Conservation (phyloP, 2,113 vertebrate species). For the Cercocebus atys region DNA sequence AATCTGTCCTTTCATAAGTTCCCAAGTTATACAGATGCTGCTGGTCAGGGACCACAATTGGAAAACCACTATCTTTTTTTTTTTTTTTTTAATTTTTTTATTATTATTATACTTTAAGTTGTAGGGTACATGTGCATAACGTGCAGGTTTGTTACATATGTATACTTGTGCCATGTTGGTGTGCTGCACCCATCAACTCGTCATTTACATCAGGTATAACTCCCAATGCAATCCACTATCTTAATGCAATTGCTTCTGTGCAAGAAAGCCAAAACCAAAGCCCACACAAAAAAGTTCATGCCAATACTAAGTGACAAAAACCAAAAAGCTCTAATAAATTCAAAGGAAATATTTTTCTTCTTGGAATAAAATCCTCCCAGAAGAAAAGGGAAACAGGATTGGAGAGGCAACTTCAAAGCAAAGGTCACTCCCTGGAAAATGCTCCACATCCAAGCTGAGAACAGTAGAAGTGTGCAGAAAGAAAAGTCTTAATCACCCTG, state of each 20-base stretch:
- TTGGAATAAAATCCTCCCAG: neutral
- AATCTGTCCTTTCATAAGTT: neutral
- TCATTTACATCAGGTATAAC: too few relatives aligned
- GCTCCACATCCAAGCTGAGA: neutral
- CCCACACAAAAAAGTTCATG: neutral
- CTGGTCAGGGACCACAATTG: neutral
- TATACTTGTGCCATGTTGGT: too few relatives aligned
- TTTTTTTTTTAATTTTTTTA: too few relatives aligned
- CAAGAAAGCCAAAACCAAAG: neutral
- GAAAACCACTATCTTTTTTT: neutral
- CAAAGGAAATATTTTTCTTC: constrained; percentile 6
- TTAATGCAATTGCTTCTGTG: neutral
- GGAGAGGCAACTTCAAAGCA: constrained; percentile 15
- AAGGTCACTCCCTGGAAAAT: neutral
- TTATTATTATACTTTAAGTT: too few relatives aligned
- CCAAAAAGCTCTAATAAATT: neutral
- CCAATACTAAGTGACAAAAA: neutral
- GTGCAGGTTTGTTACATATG: too few relatives aligned
- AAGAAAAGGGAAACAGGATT: constrained; percentile 23
- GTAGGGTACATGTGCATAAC: too few relatives aligned
- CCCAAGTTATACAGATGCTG: neutral
- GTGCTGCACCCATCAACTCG: too few relatives aligned
- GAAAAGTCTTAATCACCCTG: neutral
- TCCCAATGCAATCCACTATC: too few relatives aligned
- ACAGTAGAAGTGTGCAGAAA: neutral